phyloP scores from a whole-genome alignment of 2,113 vertebrate species.

The Excalfactoria chinensis region DNA sequence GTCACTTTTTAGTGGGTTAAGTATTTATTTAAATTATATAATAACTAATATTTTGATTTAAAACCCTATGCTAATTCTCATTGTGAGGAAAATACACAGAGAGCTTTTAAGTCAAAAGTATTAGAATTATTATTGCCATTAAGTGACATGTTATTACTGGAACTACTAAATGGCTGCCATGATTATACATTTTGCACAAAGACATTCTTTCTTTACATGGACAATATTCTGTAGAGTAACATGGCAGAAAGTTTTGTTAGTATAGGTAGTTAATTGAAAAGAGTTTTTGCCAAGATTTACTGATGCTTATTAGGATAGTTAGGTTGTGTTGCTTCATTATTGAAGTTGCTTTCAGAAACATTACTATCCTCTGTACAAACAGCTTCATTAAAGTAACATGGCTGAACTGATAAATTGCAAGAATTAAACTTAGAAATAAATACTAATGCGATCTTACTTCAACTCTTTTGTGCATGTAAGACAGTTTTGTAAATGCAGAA shows the following conservation, averaged over 20 bases:
- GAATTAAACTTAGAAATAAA: background rate
- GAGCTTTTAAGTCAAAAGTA: background rate
- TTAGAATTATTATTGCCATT: background rate
- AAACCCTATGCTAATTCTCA: background rate
- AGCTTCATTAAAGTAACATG: background rate
- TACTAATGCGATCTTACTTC: background rate
- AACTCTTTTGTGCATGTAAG: background rate
- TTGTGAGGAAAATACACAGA: background rate
- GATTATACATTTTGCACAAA: rapidly evolving
- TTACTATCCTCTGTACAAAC: background rate
- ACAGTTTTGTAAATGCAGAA: background rate
- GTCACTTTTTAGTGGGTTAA: background rate
- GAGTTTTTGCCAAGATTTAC: background rate
- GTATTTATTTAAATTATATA: background rate
- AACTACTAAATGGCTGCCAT: background rate
- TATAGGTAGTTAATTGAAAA: background rate
- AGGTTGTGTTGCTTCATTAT: background rate
- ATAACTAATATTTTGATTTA: background rate
- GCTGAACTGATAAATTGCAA: background rate
- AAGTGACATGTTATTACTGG: background rate
- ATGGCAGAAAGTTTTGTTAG: background rate
- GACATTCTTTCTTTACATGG: background rate
- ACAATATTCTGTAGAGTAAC: background rate
- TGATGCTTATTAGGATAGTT: background rate
- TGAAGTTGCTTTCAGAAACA: background rate